Conservation (phyloP, 2,797 vertebrate species). For the Ctenosaura bakeri region DNA sequence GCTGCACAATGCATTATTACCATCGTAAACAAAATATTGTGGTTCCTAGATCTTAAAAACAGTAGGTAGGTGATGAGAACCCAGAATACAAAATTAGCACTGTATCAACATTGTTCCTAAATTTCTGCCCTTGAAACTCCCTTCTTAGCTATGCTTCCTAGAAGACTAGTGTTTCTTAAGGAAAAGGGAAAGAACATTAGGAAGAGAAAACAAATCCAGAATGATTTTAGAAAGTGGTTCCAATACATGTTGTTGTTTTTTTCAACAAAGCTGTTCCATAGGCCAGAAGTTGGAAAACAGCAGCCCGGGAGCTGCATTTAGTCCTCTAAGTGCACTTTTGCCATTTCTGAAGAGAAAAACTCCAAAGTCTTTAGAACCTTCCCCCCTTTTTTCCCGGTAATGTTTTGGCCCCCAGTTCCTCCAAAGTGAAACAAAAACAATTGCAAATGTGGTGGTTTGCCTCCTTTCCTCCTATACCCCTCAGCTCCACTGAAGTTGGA, state of each 20-base stretch:
- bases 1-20: slow-evolving; percentile 64
- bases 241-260: neutral
- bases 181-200: slow-evolving; percentile 37
- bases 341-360: too few relatives aligned
- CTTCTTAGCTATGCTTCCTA: slow-evolving; percentile 54
- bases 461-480: too few relatives aligned
- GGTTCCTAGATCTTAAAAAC: slow-evolving; percentile 73
- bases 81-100: slow-evolving; percentile 68
- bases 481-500: too few relatives aligned
- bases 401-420: too few relatives aligned
- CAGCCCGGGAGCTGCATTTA: too few relatives aligned
- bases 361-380: too few relatives aligned
- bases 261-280: neutral
- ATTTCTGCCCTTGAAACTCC: slow-evolving; percentile 33
- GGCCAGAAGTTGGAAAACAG: too few relatives aligned
- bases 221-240: neutral
- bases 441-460: too few relatives aligned
- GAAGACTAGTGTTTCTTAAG: slow-evolving; percentile 61
- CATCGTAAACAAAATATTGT: slow-evolving; percentile 67
- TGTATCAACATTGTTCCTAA: slow-evolving; percentile 59
- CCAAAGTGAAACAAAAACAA: too few relatives aligned
- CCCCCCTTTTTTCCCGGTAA: too few relatives aligned
- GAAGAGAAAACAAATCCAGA: neutral
- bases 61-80: slow-evolving; percentile 70
- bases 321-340: too few relatives aligned